Conservation (phyloP, 2,888 invertebrate species). For the Cataglyphis rosenhaueri region DNA sequence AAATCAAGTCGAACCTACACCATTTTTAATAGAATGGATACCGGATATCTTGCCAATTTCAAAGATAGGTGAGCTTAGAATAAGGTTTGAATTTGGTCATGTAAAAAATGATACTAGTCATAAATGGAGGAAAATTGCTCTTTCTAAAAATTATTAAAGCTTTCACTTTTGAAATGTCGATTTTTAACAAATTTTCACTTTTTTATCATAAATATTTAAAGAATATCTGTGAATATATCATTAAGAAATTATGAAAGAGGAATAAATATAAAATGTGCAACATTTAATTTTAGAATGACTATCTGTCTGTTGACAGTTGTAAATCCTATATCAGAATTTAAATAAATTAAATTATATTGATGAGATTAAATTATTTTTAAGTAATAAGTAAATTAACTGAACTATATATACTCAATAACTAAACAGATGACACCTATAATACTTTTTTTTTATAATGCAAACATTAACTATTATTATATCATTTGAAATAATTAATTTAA, state of each 20-base stretch:
- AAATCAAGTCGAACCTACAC: slow-evolving; percentile 88
- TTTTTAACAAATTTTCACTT: slow-evolving; percentile 62
- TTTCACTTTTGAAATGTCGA: slow-evolving; percentile 40
- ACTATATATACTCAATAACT: background rate
- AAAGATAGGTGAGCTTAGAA: slow-evolving; percentile 90
- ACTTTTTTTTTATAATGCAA: background rate
- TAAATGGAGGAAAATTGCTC: slow-evolving; percentile 77
- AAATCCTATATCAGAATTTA: slow-evolving; percentile 12
- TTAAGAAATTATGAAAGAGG: background rate
- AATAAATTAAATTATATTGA: slow-evolving; percentile 18
- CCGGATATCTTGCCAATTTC: slow-evolving; percentile 90
- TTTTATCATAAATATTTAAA: slow-evolving; percentile 49
- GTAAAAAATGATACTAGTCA: slow-evolving; percentile 86
- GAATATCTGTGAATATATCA: background rate
- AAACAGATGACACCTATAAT: background rate
- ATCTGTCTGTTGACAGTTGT: background rate
- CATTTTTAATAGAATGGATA: slow-evolving; percentile 92
- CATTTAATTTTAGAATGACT: background rate
- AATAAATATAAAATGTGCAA: background rate
- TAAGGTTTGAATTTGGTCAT: slow-evolving; percentile 91
- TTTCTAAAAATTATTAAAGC: slow-evolving; percentile 76
- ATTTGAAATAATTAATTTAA: slow-evolving; percentile 19
- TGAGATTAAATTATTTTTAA: background rate
- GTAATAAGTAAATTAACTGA: background rate
- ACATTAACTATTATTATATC: background rate